Percentiles rank a stretch among this genome's conserved stretches.
Evolutionary conservation across 2,113 vertebrate species (phyloP).

Genomic region (Parotia lawesii): DNA sequence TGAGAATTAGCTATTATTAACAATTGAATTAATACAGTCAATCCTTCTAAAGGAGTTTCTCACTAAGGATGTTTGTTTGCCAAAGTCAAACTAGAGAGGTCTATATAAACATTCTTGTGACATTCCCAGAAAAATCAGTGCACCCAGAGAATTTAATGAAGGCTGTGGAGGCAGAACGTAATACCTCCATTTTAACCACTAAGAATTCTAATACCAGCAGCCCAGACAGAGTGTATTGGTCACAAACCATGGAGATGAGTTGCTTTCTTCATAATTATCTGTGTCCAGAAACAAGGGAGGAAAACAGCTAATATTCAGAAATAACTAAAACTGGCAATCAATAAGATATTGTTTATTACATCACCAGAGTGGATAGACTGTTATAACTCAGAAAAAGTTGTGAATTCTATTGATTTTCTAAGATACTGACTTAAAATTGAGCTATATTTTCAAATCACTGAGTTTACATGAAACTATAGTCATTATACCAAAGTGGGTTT

Average conservation of each 20-base stretch:
- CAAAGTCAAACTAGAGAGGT: not conserved
- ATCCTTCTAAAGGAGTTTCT: not conserved
- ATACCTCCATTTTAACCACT: not conserved
- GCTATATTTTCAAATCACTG: not conserved
- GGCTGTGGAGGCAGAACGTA: not conserved
- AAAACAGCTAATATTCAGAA: not conserved
- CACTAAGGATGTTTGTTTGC: not conserved
- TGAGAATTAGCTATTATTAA: slow-evolving; percentile 5
- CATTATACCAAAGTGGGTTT: not conserved
- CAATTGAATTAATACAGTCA: not conserved
- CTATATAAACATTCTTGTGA: not conserved
- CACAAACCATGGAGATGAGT: not conserved
- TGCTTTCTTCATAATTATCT: not conserved
- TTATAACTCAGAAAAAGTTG: not conserved
- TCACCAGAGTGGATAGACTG: not conserved
- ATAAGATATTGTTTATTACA: slow-evolving; percentile 1
- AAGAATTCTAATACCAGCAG: not conserved
- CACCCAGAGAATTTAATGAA: not conserved
- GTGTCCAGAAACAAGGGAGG: not conserved
- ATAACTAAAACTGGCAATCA: not conserved
- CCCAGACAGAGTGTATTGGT: not conserved
- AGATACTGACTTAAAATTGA: not conserved
- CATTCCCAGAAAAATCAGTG: not conserved
- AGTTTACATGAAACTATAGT: not conserved
- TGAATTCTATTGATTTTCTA: not conserved